A percentile compares a stretch with the other conserved stretches of the same genome.
Conservation (phyloP, 2,797 vertebrate species). For the Thunnus albacares region DNA sequence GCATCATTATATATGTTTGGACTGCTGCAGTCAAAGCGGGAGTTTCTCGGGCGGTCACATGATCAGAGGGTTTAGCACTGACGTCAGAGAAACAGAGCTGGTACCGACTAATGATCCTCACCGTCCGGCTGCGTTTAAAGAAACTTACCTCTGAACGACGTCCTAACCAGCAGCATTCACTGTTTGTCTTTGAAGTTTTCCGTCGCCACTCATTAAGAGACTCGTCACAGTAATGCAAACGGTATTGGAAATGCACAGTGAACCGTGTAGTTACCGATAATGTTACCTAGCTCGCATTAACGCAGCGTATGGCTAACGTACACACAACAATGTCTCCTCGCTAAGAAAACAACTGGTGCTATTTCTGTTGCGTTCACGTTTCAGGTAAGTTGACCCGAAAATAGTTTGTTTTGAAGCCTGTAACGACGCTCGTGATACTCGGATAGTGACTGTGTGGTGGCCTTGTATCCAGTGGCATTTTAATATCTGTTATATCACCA, state of each 20-base stretch:
- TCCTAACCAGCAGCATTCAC: rapidly evolving
- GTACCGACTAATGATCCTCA: slow-evolving; percentile 44
- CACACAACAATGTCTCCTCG: slow-evolving; percentile 49
- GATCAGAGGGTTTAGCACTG: slow-evolving; percentile 41
- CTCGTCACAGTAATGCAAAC: not conserved
- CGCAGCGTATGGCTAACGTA: not conserved
- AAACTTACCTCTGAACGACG: not conserved
- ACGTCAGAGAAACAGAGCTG: slow-evolving; percentile 71
- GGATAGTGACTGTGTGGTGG: not conserved
- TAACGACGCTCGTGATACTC: not conserved
- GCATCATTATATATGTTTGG: too few relatives aligned
- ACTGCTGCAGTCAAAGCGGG: not conserved
- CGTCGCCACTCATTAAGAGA: rapidly evolving
- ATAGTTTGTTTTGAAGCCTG: not conserved
- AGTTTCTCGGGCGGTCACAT: slow-evolving; percentile 61
- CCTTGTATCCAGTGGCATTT: not conserved
- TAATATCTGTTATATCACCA: not conserved
- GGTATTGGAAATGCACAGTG: not conserved
- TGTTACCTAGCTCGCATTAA: slow-evolving; percentile 15
- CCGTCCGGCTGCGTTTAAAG: not conserved
- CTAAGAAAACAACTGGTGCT: slow-evolving; percentile 25
- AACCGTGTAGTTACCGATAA: slow-evolving; percentile 6
- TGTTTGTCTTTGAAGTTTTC: not conserved
- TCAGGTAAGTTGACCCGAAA: slow-evolving; percentile 47
- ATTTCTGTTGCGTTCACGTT: slow-evolving; percentile 10